phyloP scores from a whole-genome alignment of 2,113 vertebrate species.

The Cyanoderma ruficeps region DNA sequence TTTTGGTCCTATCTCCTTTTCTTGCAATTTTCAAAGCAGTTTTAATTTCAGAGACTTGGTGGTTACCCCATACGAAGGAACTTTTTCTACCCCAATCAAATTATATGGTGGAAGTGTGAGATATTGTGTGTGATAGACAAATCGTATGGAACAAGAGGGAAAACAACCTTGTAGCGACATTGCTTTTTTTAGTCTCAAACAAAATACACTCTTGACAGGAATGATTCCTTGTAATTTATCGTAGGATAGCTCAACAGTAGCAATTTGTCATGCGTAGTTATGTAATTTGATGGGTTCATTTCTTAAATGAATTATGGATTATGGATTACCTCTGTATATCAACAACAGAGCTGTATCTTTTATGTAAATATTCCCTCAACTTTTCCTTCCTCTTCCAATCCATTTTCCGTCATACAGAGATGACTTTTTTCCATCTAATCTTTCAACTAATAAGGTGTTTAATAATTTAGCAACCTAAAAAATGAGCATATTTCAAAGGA shows the following conservation, averaged over 20 bases:
- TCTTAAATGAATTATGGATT: conserved; percentile 73
- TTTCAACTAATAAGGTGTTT: conserved; percentile 75
- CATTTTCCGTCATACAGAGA: conserved; percentile 62
- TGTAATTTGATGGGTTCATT: conserved; percentile 67
- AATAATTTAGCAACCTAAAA: conserved; percentile 73
- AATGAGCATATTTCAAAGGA: conserved; percentile 75
- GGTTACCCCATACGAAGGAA: background rate
- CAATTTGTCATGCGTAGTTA: conserved; percentile 61
- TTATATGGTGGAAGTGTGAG: background rate
- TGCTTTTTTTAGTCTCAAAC: conserved; percentile 9
- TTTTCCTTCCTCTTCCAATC: conserved; percentile 65
- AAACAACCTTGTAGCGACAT: conserved; percentile 55
- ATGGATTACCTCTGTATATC: conserved; percentile 71
- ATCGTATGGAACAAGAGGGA: conserved; percentile 3
- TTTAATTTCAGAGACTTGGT: background rate
- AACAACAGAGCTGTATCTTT: conserved; percentile 62
- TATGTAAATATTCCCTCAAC: conserved; percentile 69
- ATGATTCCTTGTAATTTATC: conserved; percentile 56
- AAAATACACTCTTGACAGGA: conserved; percentile 53
- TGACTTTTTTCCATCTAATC: conserved; percentile 66
- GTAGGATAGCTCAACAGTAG: conserved; percentile 36
- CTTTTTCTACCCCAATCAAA: background rate
- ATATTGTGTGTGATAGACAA: background rate
- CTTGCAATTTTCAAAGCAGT: background rate
- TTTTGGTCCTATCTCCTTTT: background rate